Evolutionary conservation across 1,140 invertebrate species (phyloP).

Genomic region (Cotesia vestalis): DNA sequence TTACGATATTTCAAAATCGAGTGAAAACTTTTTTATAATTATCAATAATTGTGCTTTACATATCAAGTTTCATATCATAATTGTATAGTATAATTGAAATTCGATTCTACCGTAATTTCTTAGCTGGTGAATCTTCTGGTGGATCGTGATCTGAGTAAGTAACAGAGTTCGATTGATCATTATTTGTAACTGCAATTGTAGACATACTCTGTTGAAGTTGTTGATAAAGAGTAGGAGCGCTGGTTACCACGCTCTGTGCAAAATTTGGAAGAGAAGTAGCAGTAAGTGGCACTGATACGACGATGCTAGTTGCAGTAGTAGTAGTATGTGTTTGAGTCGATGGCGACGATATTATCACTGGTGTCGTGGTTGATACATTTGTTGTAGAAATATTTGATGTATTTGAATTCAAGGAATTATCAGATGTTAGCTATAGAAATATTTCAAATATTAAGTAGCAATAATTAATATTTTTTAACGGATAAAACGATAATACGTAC

Average conservation of each 20-base stretch:
- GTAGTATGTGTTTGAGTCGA: slow-evolving; percentile 55
- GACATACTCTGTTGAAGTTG: slow-evolving; percentile 59
- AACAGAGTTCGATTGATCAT: slow-evolving; percentile 42
- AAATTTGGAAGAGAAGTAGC: slow-evolving; percentile 55
- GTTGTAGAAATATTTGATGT: slow-evolving; percentile 46
- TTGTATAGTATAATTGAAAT: not conserved
- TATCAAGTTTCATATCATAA: not conserved
- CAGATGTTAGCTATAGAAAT: slow-evolving; percentile 53
- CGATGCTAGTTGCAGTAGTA: slow-evolving; percentile 59
- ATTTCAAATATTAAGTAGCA: not conserved
- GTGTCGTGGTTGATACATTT: slow-evolving; percentile 54
- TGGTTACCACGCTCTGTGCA: slow-evolving; percentile 55
- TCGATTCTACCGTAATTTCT: slow-evolving; percentile 56
- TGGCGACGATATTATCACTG: slow-evolving; percentile 59
- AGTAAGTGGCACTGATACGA: slow-evolving; percentile 59
- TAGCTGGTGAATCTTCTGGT: slow-evolving; percentile 49
- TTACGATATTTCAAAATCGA: too few species aligned
- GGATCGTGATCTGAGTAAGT: slow-evolving; percentile 45
- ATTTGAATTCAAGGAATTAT: slow-evolving; percentile 51
- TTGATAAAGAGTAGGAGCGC: slow-evolving; percentile 57
- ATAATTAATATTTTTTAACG: not conserved
- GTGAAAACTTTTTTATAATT: too few species aligned
- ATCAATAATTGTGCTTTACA: too few species aligned
- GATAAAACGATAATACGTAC: slow-evolving; percentile 45
- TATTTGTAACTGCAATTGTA: slow-evolving; percentile 45